Evolutionary conservation across 2,888 invertebrate species (phyloP).

Genomic region (Synanthedon myopaeformis): DNA sequence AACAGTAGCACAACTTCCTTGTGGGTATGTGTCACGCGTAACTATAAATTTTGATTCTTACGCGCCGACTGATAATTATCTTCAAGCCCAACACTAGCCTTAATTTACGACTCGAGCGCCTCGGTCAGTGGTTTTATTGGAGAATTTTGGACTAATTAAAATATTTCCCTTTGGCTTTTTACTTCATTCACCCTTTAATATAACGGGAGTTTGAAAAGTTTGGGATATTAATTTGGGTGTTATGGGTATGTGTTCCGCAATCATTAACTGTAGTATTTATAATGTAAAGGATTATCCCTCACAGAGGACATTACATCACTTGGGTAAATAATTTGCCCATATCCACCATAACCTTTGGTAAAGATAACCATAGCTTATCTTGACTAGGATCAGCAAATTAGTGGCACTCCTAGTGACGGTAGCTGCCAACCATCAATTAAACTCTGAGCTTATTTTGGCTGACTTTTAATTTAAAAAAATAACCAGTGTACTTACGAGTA

Average conservation of each 20-base stretch:
- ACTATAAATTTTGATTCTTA: constrained; percentile 44
- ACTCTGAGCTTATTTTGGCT: too few species aligned
- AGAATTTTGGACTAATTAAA: constrained; percentile 59
- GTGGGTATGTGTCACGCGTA: constrained; percentile 17
- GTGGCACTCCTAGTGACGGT: too few species aligned
- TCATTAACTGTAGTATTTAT: too few species aligned
- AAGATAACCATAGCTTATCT: too few species aligned
- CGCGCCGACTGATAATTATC: constrained; percentile 41
- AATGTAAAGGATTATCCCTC: too few species aligned
- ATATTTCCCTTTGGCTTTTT: constrained; percentile 36
- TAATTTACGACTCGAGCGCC: constrained; percentile 46
- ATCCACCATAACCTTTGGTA: too few species aligned
- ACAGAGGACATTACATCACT: too few species aligned
- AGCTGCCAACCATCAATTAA: too few species aligned
- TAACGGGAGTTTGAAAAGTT: constrained; percentile 13
- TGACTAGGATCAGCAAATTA: too few species aligned
- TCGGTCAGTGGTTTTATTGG: constrained; percentile 44
- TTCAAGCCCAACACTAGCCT: constrained; percentile 30
- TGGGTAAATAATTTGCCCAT: too few species aligned
- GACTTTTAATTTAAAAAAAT: too few species aligned
- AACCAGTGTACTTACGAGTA: too few species aligned
- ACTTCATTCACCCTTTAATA: constrained; percentile 20
- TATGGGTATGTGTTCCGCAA: background rate
- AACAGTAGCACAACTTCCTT: constrained; percentile 42
- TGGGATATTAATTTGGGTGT: constrained; percentile 25